Conservation (phyloP, 2,113 vertebrate species). For the Rallus limicola region DNA sequence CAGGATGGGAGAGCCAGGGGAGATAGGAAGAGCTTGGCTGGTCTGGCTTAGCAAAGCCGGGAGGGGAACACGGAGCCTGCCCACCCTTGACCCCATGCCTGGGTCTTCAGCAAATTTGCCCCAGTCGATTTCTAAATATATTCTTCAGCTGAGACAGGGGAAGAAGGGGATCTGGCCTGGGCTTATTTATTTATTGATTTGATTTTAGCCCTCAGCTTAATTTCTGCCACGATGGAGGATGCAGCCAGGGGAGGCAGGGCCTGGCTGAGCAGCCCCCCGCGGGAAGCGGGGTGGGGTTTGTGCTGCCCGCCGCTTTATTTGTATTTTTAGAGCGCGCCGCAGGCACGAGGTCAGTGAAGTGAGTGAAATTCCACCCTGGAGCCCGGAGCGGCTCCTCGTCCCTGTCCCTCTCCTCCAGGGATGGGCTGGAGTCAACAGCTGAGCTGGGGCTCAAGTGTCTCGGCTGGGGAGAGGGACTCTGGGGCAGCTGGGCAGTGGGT, state of each 20-base stretch:
- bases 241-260: neutral
- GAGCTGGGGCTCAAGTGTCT: neutral
- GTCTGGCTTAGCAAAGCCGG: neutral
- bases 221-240: neutral
- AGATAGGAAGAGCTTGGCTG: neutral
- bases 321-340: neutral
- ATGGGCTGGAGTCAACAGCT: neutral
- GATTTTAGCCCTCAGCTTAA: neutral
- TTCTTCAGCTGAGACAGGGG: neutral
- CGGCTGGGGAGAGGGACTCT: fast-evolving
- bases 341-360: neutral
- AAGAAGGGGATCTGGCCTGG: neutral
- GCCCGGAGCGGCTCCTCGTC: neutral
- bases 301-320: neutral
- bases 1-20: neutral
- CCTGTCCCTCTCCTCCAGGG: neutral
- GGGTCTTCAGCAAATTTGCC: neutral
- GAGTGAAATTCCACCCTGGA: constrained; percentile 23
- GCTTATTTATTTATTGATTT: neutral
- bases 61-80: neutral
- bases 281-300: neutral
- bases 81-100: fast-evolving
- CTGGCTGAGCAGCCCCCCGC: neutral
- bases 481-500: neutral
- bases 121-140: neutral